phyloP scores from a whole-genome alignment of 2,888 invertebrate genomes.

The Bursaphelenchus okinawaensis region DNA sequence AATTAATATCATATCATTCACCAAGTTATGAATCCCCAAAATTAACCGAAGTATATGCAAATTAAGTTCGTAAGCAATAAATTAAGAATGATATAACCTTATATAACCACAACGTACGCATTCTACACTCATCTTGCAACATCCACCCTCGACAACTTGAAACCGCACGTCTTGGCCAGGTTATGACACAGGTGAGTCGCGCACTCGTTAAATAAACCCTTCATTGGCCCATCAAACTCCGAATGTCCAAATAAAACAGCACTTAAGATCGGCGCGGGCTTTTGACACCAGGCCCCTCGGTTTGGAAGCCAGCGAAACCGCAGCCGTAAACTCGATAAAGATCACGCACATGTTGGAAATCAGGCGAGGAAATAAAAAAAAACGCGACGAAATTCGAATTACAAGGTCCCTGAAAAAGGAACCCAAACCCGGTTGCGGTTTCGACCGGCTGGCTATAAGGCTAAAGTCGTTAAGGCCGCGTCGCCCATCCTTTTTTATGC shows the following conservation, averaged over 20 bases:
- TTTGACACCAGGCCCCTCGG: not conserved
- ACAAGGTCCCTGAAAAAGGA: not conserved
- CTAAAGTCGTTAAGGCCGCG: not conserved
- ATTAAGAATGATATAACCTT: too few relatives aligned
- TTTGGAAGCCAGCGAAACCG: not conserved
- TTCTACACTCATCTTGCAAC: too few relatives aligned
- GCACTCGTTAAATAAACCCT: not conserved
- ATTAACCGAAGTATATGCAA: too few relatives aligned
- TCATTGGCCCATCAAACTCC: not conserved
- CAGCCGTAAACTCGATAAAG: not conserved
- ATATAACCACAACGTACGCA: too few relatives aligned
- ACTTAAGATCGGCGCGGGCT: not conserved
- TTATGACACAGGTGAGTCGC: not conserved
- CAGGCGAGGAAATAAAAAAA: not conserved
- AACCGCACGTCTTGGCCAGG: not conserved
- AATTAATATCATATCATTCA: too few relatives aligned
- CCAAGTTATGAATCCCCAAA: too few relatives aligned
- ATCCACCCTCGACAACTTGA: too few relatives aligned
- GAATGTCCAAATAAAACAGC: not conserved
- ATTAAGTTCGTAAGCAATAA: too few relatives aligned
- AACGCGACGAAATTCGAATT: not conserved
- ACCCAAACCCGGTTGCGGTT: not conserved
- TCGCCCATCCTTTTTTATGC: not conserved
- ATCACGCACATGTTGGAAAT: not conserved
- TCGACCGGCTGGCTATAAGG: not conserved